Base-by-base conservation (phyloP, 2,888 invertebrate species). In the Serrognathus titanus region DNA sequence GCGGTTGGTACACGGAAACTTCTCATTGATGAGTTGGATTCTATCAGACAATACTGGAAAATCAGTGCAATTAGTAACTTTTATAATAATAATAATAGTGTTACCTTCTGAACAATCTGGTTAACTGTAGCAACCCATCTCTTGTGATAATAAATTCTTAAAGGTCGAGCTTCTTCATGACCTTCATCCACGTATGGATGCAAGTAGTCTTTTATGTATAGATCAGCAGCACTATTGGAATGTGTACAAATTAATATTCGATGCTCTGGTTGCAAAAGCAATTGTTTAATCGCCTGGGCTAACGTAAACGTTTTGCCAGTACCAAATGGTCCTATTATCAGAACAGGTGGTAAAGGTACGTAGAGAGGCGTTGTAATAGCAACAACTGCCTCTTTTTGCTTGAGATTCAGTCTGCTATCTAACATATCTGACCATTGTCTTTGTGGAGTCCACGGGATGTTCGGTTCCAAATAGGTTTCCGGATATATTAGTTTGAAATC, bases 271-370 rank as follows among this genome's bases (percentile, higher is more conserved):
- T 88, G 85, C 8, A 80, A 74, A 35, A 89, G 75, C 41, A 90
- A 78, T 66, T 87, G 85, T 66, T 85, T 85, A 40, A 90, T 86
- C 1, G 88, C 88, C 65, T 82, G 80, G 0, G 91, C 91, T 64
- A 93, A 77, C 0, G 92, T 92, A 69, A 88, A 92, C 0, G 92
- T 93, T 72, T 93, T 93, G 0, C 92, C 92, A 0, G 92, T 92
- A n/a, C 92, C 92, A 75, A 89, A 92, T 0, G 92, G 92, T 1
- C 90, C 74, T 50, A 90, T 86, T 6, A 90, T 80, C 47, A 90
- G 75, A 57, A 90, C 85, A 0, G 90, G 90, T 0, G 90, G 89
- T 50, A 89, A 71, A 53, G 81, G 80, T 12, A 83, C 78, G 53
- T 80, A 79, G 12, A 81, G 73, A 0, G 88, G 83, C 7, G 88